Conservation (phyloP, 2,113 vertebrate species). For the Peucedramus taeniatus region DNA sequence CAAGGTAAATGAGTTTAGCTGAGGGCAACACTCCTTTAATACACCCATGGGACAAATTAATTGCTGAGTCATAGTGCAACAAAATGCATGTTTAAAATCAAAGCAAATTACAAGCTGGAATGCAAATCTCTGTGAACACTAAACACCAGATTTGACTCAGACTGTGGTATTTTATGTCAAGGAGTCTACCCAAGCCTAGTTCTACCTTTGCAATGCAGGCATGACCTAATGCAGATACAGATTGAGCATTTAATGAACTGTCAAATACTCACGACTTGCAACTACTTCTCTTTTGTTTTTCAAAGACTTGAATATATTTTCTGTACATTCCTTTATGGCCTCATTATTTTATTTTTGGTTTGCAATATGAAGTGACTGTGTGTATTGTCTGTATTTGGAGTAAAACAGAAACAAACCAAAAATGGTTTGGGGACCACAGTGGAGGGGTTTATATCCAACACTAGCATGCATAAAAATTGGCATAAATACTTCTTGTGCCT, state of each 20-base stretch:
- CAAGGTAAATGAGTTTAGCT: background rate
- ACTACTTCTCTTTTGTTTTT: background rate
- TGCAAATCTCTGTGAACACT: background rate
- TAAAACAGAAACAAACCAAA: constrained; percentile 47
- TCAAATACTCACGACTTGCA: background rate
- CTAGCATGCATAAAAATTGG: constrained; percentile 4
- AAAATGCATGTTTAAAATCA: background rate
- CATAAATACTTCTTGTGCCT: constrained; percentile 20
- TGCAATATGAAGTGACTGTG: background rate
- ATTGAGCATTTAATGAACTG: background rate
- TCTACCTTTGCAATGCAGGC: background rate
- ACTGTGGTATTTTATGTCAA: background rate
- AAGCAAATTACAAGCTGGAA: background rate
- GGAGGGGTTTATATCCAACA: background rate
- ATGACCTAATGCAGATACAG: background rate
- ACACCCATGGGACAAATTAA: background rate
- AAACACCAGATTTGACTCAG: background rate
- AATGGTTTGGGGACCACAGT: background rate
- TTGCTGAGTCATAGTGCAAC: background rate
- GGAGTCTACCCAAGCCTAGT: background rate
- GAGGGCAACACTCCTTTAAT: background rate
- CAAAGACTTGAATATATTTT: background rate
- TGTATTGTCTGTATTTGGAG: background rate
- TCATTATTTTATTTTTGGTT: constrained; percentile 2
- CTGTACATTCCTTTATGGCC: background rate